Conservation (phyloP, 2,888 invertebrate genomes). For the Chloroclystis v-ata region DNA sequence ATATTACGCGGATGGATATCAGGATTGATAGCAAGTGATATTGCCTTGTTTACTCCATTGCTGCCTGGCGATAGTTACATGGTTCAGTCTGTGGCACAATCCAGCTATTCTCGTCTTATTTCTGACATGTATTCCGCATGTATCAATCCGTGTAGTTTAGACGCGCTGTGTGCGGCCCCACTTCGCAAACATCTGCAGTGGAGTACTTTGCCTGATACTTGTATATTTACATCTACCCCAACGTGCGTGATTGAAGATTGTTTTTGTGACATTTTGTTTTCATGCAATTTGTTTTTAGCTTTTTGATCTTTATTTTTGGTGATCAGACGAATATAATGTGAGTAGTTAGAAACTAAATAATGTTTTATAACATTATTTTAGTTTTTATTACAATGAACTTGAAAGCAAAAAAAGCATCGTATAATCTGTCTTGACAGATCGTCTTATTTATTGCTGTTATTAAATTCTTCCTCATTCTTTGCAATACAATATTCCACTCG, state of each 20-base stretch:
- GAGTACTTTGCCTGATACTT: no score
- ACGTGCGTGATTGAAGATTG: neutral
- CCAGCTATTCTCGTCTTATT: constrained; percentile 5
- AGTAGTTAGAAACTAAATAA: no score
- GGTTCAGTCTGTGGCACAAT: neutral
- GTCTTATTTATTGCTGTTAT: no score
- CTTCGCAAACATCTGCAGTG: neutral
- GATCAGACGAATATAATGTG: no score
- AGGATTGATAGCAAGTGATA: constrained; percentile 23
- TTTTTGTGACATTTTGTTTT: neutral
- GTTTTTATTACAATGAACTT: no score
- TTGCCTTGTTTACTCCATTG: constrained; percentile 19
- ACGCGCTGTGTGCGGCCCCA: neutral
- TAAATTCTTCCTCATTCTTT: no score
- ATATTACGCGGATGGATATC: constrained; percentile 16
- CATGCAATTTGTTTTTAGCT: neutral
- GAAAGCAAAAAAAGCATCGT: no score
- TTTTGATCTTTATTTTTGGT: no score
- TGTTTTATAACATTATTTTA: no score
- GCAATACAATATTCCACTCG: no score
- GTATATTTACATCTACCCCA: neutral
- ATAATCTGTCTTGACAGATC: no score
- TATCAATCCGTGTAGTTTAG: neutral
- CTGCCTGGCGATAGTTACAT: constrained; percentile 5
- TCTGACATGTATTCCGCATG: neutral